These are phyloP conservation scores for Garra rufa DNA, from an alignment of 2,113 vertebrate genomes.

Conservation along the genomic window DNA sequence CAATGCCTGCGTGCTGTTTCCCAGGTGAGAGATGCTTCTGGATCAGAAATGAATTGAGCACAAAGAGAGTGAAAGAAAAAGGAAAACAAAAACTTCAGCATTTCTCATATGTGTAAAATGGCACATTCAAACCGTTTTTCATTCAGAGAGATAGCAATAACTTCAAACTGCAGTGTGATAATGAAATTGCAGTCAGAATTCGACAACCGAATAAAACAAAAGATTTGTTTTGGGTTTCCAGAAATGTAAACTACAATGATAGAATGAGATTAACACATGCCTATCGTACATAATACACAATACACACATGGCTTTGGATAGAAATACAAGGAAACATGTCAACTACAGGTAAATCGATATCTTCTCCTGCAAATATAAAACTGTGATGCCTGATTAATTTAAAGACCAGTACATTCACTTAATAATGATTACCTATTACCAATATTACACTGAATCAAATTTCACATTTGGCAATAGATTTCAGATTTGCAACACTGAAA, in stretches of 20 bases:
- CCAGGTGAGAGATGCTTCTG: constrained; percentile 84
- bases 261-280: neutral
- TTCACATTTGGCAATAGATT: neutral
- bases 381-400: neutral
- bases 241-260: neutral
- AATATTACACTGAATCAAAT: neutral
- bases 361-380: neutral
- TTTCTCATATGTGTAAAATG: constrained; percentile 33
- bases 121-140: constrained; percentile 1
- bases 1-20: constrained; percentile 86
- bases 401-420: neutral
- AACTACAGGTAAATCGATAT: no score
- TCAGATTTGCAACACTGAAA: neutral
- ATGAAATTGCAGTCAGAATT: neutral
- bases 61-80: constrained; percentile 59
- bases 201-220: neutral
- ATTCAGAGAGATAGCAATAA: constrained; percentile 7
- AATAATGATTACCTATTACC: neutral
- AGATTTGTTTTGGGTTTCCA: neutral
- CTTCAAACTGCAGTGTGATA: neutral
- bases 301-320: no score
- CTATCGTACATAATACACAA: neutral
- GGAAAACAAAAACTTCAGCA: constrained; percentile 58
- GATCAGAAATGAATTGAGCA: constrained; percentile 81
- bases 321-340: no score